phyloP scores from a whole-genome alignment of 2,888 invertebrate genomes.

The Linnaemya tessellans region DNA sequence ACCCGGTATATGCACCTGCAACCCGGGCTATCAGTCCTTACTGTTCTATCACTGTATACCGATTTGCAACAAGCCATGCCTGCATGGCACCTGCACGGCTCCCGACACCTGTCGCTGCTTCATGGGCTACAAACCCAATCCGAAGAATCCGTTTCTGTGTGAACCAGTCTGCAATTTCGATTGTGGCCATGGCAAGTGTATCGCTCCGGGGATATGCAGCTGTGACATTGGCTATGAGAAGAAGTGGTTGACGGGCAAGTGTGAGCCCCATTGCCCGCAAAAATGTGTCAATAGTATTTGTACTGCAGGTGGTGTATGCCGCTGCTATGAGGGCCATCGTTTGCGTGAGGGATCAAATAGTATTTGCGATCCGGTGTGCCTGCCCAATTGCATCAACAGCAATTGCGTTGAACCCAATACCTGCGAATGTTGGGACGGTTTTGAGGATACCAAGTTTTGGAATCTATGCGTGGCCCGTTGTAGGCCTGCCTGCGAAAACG shows the following conservation, averaged over 20 bases:
- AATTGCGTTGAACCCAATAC: slow-evolving; percentile 83
- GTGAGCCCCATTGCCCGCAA: slow-evolving; percentile 79
- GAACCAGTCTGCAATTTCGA: slow-evolving; percentile 79
- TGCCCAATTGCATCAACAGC: slow-evolving; percentile 82
- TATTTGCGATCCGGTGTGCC: slow-evolving; percentile 81
- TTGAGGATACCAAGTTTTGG: slow-evolving; percentile 78
- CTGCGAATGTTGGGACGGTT: slow-evolving; percentile 80
- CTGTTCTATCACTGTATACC: slow-evolving; percentile 78
- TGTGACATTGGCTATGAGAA: slow-evolving; percentile 80
- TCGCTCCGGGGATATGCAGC: slow-evolving; percentile 79
- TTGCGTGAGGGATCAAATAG: slow-evolving; percentile 76
- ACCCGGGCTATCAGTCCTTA: slow-evolving; percentile 78
- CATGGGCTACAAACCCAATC: slow-evolving; percentile 80
- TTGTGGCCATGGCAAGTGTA: slow-evolving; percentile 79
- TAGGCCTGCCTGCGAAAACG: slow-evolving; percentile 81
- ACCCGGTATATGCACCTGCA: slow-evolving; percentile 82
- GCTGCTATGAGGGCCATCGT: slow-evolving; percentile 84
- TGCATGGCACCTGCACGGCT: slow-evolving; percentile 79
- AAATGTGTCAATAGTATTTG: slow-evolving; percentile 84
- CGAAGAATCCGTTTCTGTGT: slow-evolving; percentile 74
- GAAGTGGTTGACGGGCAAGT: slow-evolving; percentile 78
- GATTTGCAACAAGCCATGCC: slow-evolving; percentile 77
- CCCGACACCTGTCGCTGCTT: slow-evolving; percentile 84
- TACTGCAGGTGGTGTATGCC: slow-evolving; percentile 84
- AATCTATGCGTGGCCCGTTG: slow-evolving; percentile 79